Evolutionary conservation across 2,797 vertebrate species (phyloP).

Genomic region (Bucorvus abyssinicus): DNA sequence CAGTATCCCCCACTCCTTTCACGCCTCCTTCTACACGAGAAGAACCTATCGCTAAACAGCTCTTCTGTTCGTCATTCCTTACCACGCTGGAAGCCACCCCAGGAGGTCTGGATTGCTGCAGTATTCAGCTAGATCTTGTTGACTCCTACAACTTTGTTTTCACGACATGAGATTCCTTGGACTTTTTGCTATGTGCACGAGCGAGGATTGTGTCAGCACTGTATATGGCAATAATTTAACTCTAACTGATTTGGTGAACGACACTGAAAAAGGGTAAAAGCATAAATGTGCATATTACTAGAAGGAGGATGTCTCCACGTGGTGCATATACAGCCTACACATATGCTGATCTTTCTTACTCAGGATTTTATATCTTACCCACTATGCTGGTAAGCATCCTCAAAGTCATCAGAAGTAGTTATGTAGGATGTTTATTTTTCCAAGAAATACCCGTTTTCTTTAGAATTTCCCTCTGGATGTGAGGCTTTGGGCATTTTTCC

Average conservation of each 20-base stretch:
- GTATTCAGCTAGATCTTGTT: not conserved
- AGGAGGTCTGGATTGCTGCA: not conserved
- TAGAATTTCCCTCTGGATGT: not conserved
- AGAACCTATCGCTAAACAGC: not conserved
- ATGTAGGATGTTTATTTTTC: not conserved
- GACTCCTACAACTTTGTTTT: not conserved
- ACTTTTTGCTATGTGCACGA: not conserved
- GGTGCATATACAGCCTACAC: not conserved
- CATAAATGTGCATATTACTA: not conserved
- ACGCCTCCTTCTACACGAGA: not conserved
- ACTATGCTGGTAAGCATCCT: not conserved
- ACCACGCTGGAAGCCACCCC: not conserved
- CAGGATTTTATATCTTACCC: not conserved
- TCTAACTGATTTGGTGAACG: not conserved
- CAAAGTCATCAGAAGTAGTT: not conserved
- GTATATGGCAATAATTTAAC: not conserved
- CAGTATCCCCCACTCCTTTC: not conserved
- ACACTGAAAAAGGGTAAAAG: not conserved
- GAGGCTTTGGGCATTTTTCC: not conserved
- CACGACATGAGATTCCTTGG: fast-evolving
- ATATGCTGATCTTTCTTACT: not conserved
- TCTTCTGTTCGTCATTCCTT: not conserved
- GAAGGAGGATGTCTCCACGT: not conserved
- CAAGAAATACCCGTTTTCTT: not conserved
- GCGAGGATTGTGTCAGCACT: not conserved